phyloP scores from a whole-genome alignment of 2,888 invertebrate species.

The Schizotus pectinicornis region DNA sequence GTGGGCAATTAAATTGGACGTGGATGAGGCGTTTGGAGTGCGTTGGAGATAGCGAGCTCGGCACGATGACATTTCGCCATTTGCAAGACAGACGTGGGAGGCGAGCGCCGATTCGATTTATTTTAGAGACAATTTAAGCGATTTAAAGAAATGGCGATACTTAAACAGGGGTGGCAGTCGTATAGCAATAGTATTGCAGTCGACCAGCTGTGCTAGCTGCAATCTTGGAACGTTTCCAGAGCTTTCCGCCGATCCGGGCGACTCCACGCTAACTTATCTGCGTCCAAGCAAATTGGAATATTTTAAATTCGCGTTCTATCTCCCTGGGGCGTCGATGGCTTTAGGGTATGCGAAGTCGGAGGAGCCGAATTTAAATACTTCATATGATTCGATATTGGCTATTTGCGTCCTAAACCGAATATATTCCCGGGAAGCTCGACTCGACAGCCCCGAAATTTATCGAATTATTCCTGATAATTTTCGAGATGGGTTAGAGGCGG shows the following conservation, averaged over 20 bases:
- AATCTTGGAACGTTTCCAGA: slow-evolving; percentile 18
- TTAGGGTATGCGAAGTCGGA: slow-evolving; percentile 39
- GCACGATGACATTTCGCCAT: slow-evolving; percentile 31
- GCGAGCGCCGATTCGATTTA: slow-evolving; percentile 52
- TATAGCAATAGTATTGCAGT: slow-evolving; percentile 44
- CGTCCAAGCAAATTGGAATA: slow-evolving; percentile 56
- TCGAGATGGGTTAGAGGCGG: no score
- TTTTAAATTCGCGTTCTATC: slow-evolving; percentile 54
- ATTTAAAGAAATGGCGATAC: slow-evolving; percentile 55
- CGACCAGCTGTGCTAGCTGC: slow-evolving; percentile 37
- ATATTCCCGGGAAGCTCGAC: not conserved
- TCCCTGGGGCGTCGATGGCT: slow-evolving; percentile 43
- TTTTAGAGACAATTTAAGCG: slow-evolving; percentile 56
- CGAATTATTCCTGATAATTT: slow-evolving; percentile 5
- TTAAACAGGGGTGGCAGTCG: slow-evolving; percentile 50
- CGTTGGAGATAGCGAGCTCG: not conserved
- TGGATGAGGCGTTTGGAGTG: not conserved
- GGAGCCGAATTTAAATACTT: slow-evolving; percentile 45
- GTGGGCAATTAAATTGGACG: slow-evolving; percentile 1
- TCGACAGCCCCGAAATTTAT: slow-evolving; percentile 17
- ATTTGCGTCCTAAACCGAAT: slow-evolving; percentile 24
- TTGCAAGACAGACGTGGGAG: slow-evolving; percentile 43
- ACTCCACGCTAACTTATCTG: slow-evolving; percentile 50
- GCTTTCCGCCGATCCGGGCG: slow-evolving; percentile 28
- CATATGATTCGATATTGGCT: slow-evolving; percentile 43